A percentile compares a stretch with the other conserved stretches of the same genome.
These are phyloP conservation scores for Andrena minutula DNA, from an alignment of 2,888 invertebrate species.

Conservation along the genomic window DNA sequence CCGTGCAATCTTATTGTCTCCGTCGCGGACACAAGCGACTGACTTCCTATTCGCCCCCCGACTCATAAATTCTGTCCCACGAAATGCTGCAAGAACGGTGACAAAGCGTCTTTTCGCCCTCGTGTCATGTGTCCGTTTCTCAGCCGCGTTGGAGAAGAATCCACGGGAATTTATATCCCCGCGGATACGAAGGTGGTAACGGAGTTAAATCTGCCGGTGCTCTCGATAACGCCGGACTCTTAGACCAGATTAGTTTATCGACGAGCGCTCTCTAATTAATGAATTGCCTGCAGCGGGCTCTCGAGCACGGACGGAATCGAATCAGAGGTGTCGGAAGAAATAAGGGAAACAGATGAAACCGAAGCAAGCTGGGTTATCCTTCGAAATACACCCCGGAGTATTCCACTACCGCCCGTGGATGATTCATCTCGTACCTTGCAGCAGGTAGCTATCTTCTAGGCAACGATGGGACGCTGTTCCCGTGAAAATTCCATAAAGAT, in stretches of 20 bases:
- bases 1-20: slow-evolving; percentile 32
- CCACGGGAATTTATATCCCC: background rate
- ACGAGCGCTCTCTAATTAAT: slow-evolving; percentile 67
- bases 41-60: slow-evolving; percentile 9
- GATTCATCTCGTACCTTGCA: slow-evolving; percentile 38
- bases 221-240: slow-evolving; percentile 39
- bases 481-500: background rate
- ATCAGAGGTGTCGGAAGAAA: slow-evolving; percentile 43
- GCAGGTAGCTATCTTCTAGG: background rate
- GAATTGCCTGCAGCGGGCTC: slow-evolving; percentile 48
- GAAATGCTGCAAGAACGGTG: background rate
- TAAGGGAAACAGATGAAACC: slow-evolving; percentile 44
- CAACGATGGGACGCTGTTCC: slow-evolving; percentile 24
- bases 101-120: background rate
- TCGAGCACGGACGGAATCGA: slow-evolving; percentile 46
- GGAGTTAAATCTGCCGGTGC: slow-evolving; percentile 45
- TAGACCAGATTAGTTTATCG: slow-evolving; percentile 68
- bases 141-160: background rate
- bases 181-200: background rate
- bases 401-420: slow-evolving; percentile 51
- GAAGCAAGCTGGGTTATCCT: slow-evolving; percentile 55
- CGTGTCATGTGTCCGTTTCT: background rate
- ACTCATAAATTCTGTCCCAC: slow-evolving; percentile 10
- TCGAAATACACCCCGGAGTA: slow-evolving; percentile 37
- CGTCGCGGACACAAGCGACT: slow-evolving; percentile 12